These are phyloP conservation scores for Drosophila mimetica DNA, from an alignment of 2,888 invertebrate species.

Conservation along the genomic window DNA sequence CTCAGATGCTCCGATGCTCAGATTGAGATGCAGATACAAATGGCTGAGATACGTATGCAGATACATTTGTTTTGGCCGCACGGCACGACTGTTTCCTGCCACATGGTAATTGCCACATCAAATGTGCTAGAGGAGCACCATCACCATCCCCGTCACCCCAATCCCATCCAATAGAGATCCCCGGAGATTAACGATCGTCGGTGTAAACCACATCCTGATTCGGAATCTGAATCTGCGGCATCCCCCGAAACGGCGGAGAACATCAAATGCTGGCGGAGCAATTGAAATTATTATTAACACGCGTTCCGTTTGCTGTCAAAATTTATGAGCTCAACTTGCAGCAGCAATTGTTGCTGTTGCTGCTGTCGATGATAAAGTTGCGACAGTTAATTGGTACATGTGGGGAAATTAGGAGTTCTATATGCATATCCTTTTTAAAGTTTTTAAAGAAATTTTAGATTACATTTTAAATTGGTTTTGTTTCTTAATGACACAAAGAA, in stretches of 20 bases:
- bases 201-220: constrained; percentile 65
- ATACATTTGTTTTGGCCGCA: constrained; percentile 61
- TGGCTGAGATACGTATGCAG: constrained; percentile 50
- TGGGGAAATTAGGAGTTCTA: neutral
- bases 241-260: constrained; percentile 36
- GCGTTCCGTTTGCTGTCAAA: constrained; percentile 65
- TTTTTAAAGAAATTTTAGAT: too few relatives aligned
- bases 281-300: constrained; percentile 58
- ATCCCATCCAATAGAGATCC: constrained; percentile 5
- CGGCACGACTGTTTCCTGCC: constrained; percentile 66
- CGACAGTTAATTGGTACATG: constrained; percentile 39
- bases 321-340: constrained; percentile 69
- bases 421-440: too few relatives aligned
- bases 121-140: constrained; percentile 33
- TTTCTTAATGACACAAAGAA: too few relatives aligned
- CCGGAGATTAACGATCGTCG: constrained; percentile 62
- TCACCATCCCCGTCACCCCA: neutral
- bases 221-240: constrained; percentile 12
- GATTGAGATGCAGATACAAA: constrained; percentile 47
- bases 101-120: constrained; percentile 70
- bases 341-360: constrained; percentile 42
- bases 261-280: constrained; percentile 45
- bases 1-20: constrained; percentile 20
- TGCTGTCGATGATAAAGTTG: constrained; percentile 38
- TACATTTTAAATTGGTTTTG: too few relatives aligned